Evolutionary conservation across 2,888 invertebrate genomes (phyloP), one percentile per base, ranked within the genome.

Genomic region (Andrena marginata): DNA sequence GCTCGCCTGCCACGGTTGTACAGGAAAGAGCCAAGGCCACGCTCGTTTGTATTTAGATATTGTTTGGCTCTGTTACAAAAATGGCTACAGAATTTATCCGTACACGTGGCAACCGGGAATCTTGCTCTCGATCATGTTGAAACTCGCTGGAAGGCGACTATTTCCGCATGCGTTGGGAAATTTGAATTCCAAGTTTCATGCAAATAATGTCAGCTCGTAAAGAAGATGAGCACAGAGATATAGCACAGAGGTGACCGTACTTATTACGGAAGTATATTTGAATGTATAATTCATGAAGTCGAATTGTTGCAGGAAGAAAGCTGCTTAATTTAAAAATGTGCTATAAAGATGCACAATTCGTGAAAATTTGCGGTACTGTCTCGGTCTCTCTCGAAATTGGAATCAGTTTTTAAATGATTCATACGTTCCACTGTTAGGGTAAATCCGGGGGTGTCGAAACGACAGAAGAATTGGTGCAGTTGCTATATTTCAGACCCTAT

Each of bases 131-230:
- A 81, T 81, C 69, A 72, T 65, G 81, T 70, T 71, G 59, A 56
- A 60, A 51, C 65, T 51, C 68, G 20, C 49, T 23, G 48, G 3
- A 35, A 51, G 49, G 56, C 63, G 76, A 76, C 59, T 60, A 65
- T 77, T 77, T 71, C 73, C 73, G 62, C 72, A 23, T 72, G 72
- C 73, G 62, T 60, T 48, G 35, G 59, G 26, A 56, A 73, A 77
- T 73, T 70, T 81, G 80, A 77, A 77, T 77, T 77, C 77, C 77
- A 60, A 51, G 76, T 73, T 82, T 73, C 68, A 76, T 65, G 73
- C 63, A 78, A 82, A 78, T 73, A 73, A 71, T 73, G 70, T 20
- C 71, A 16, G 68, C 29, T 60, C 67, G 78, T 82, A 78, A 82
- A 79, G 82, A 71, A 75, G 78, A 76, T 63, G 67, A 84, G 78